phyloP scores from a whole-genome alignment of 2,113 vertebrate genomes.

The Urocolius indicus region DNA sequence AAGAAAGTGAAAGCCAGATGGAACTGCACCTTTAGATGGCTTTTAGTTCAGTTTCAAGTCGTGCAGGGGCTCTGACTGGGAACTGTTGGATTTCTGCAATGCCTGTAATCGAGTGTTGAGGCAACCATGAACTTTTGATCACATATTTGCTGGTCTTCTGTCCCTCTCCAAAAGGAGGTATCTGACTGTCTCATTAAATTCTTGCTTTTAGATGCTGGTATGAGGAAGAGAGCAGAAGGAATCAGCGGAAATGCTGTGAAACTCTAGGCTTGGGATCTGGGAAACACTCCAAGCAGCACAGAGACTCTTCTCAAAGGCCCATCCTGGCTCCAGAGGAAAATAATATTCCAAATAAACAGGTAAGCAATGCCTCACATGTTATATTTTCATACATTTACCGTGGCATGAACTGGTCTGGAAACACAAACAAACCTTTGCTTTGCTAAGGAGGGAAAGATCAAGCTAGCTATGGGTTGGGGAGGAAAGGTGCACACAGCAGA shows the following conservation, averaged over 20 bases:
- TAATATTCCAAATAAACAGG: not conserved
- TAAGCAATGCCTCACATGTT: not conserved
- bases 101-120: not conserved
- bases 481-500: accelerated
- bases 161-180: not conserved
- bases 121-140: not conserved
- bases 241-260: not conserved
- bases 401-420: not conserved
- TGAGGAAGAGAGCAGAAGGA: not conserved
- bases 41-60: slow-evolving; percentile 15
- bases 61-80: slow-evolving; percentile 4
- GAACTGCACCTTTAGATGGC: not conserved
- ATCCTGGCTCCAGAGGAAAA: not conserved
- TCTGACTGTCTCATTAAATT: not conserved
- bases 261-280: not conserved
- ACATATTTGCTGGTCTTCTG: slow-evolving; percentile 13
- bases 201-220: not conserved
- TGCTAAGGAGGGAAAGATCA: not conserved
- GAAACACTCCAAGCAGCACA: accelerated
- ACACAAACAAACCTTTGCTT: not conserved
- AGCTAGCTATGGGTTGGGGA: not conserved
- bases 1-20: slow-evolving; percentile 61
- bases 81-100: not conserved
- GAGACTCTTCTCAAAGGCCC: not conserved
- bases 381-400: accelerated